Conservation (phyloP, 2,113 vertebrate species). For the Formicarius rufipectus region DNA sequence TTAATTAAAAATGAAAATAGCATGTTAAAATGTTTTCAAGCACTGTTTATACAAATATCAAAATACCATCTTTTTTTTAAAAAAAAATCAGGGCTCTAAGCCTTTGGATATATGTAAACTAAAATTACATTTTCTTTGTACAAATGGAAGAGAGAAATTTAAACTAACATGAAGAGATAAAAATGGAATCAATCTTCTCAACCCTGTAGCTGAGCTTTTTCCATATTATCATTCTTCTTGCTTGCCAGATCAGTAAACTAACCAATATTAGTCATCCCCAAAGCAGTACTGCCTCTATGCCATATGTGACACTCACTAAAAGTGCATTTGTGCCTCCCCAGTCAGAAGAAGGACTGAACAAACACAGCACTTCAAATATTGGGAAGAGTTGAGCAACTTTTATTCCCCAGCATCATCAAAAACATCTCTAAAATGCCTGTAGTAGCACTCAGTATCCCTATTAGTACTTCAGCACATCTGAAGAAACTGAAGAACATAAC, state of each 20-base stretch:
- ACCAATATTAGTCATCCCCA: background rate
- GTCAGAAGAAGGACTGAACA: background rate
- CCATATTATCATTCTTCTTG: background rate
- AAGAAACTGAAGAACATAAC: background rate
- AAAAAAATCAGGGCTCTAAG: background rate
- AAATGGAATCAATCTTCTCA: background rate
- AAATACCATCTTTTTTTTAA: background rate
- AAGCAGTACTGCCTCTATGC: background rate
- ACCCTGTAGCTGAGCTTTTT: background rate
- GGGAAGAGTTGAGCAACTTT: background rate
- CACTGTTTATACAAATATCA: background rate
- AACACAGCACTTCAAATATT: background rate
- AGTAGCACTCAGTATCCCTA: background rate
- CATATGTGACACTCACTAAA: background rate
- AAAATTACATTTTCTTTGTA: background rate
- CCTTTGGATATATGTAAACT: accelerated
- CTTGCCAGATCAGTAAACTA: background rate
- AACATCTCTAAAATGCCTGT: background rate
- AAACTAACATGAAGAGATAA: background rate
- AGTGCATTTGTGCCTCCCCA: background rate
- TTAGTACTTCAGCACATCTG: background rate
- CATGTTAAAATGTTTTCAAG: background rate
- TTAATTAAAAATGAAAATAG: background rate
- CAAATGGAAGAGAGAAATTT: background rate
- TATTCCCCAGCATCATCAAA: background rate